Percentiles rank a stretch among this genome's conserved stretches.
Conservation (phyloP, 1,140 invertebrate species). For the Bombus superbus region DNA sequence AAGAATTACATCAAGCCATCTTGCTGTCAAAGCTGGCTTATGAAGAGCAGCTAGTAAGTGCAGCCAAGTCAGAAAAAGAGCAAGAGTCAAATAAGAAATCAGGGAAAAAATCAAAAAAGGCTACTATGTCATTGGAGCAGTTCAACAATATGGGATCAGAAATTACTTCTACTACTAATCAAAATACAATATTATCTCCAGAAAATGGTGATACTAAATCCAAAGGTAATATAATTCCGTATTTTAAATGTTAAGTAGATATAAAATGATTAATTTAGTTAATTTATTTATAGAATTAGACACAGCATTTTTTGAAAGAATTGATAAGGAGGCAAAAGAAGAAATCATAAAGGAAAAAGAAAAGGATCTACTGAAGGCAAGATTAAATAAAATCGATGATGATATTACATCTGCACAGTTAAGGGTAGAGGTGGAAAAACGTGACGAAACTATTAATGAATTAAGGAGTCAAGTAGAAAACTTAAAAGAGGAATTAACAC, state of each 20-base stretch:
- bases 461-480: conserved; percentile 85
- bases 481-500: conserved; percentile 87
- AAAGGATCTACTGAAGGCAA: conserved; percentile 83
- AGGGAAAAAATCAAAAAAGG: conserved; percentile 84
- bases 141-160: conserved; percentile 82
- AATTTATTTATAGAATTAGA: conserved; percentile 73
- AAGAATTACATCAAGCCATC: conserved; percentile 85
- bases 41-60: conserved; percentile 82
- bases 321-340: conserved; percentile 86
- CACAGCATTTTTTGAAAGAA: conserved; percentile 86
- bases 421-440: conserved; percentile 86
- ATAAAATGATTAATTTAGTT: conserved; percentile 7
- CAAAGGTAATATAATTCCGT: conserved; percentile 63
- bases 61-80: conserved; percentile 75
- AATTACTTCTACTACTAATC: conserved; percentile 9
- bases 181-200: conserved; percentile 14
- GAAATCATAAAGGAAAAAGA: conserved; percentile 87
- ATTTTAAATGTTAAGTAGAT: background rate
- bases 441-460: conserved; percentile 85
- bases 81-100: conserved; percentile 78
- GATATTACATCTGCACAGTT: conserved; percentile 84
- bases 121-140: conserved; percentile 85
- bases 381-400: conserved; percentile 82
- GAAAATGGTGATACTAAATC: conserved; percentile 61
- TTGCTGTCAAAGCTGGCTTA: conserved; percentile 85